phyloP scores from a whole-genome alignment of 2,797 vertebrate genomes.

The Lithobates pipiens region DNA sequence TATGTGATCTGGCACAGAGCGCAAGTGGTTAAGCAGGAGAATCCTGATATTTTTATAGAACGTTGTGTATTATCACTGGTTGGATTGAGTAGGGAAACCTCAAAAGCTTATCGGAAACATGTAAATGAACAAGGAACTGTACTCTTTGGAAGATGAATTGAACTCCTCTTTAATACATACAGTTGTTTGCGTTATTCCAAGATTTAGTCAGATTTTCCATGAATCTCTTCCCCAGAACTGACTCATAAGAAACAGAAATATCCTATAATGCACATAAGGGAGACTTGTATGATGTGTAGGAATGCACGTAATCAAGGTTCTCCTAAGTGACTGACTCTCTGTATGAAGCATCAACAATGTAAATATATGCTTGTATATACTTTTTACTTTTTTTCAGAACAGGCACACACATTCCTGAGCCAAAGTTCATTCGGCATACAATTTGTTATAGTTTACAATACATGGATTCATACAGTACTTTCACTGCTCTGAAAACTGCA shows the following conservation, averaged over 20 bases:
- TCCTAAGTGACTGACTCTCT: constrained; percentile 4
- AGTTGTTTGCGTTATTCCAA: background rate
- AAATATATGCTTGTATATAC: background rate
- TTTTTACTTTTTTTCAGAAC: background rate
- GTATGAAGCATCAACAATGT: too few relatives aligned
- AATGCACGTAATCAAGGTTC: constrained; percentile 50
- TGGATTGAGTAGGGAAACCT: too few relatives aligned
- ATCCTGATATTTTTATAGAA: too few relatives aligned
- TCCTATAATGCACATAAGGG: constrained; percentile 44
- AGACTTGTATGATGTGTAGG: constrained; percentile 44
- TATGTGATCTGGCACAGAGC: too few relatives aligned
- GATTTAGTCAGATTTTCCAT: constrained; percentile 68
- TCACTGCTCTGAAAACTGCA: constrained; percentile 17
- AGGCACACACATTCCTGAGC: too few relatives aligned
- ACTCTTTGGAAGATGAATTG: too few relatives aligned
- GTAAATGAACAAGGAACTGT: too few relatives aligned
- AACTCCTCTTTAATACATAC: too few relatives aligned
- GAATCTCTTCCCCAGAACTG: constrained; percentile 46
- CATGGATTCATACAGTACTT: background rate
- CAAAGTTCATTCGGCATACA: background rate
- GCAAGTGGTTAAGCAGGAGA: too few relatives aligned
- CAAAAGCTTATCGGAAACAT: too few relatives aligned
- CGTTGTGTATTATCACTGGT: too few relatives aligned
- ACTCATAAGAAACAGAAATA: constrained; percentile 34
- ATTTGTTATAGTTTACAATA: background rate